Evolutionary conservation across 2,113 vertebrate genomes (phyloP).

Genomic region (Phrynosoma platyrhinos): DNA sequence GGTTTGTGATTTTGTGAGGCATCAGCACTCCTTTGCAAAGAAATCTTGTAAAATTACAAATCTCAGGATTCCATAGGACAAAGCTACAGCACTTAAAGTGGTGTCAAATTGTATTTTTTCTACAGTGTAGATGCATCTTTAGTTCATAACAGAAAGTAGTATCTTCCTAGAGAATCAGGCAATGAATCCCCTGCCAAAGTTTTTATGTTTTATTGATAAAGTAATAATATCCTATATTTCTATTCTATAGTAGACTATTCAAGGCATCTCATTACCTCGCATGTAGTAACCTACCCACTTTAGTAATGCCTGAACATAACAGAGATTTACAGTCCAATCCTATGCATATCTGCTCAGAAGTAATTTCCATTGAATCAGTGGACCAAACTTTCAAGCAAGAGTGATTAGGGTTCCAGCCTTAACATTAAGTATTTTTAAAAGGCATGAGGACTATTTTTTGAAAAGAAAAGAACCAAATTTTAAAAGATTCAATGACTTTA

Average conservation of each 20-base stretch:
- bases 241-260: not conserved
- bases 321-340: not conserved
- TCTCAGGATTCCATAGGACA: too few relatives aligned
- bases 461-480: not conserved
- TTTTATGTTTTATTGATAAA: too few relatives aligned
- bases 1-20: too few relatives aligned
- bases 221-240: not conserved
- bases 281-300: not conserved
- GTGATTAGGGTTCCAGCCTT: not conserved
- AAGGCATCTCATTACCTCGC: not conserved
- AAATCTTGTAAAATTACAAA: too few relatives aligned
- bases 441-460: not conserved
- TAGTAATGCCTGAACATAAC: not conserved
- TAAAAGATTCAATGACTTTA: too few relatives aligned
- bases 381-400: not conserved
- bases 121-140: too few relatives aligned
- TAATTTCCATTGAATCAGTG: not conserved
- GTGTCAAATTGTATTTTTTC: too few relatives aligned
- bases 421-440: not conserved
- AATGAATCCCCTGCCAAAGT: too few relatives aligned
- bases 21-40: too few relatives aligned
- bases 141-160: too few relatives aligned
- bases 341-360: not conserved
- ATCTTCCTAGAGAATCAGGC: too few relatives aligned
- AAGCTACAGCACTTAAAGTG: too few relatives aligned